A percentile compares a stretch with the other conserved stretches of the same genome.
These are phyloP conservation scores for Taurulus bubalis DNA, from an alignment of 2,113 vertebrate species.

Conservation along the genomic window DNA sequence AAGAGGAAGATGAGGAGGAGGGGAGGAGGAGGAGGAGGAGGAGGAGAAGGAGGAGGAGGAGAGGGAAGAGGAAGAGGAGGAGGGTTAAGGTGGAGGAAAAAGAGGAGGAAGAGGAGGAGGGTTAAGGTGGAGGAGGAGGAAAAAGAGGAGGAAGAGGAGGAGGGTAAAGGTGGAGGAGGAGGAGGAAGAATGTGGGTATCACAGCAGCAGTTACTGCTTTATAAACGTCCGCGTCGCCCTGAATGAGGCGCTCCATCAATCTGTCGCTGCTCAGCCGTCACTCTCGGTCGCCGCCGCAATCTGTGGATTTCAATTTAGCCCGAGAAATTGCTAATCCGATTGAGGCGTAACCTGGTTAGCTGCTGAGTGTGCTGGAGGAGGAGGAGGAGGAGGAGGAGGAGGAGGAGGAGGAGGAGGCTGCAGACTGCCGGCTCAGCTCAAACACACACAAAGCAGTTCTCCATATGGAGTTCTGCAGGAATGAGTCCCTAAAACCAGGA, in stretches of 20 bases:
- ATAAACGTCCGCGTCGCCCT: conserved; percentile 88
- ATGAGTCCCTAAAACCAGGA: background rate
- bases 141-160: conserved; percentile 43
- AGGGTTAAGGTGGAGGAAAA: conserved; percentile 85
- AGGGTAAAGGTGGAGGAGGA: conserved; percentile 85
- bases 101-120: conserved; percentile 83
- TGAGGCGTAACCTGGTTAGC: conserved; percentile 87
- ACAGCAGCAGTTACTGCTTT: conserved; percentile 89
- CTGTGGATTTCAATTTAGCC: conserved; percentile 89
- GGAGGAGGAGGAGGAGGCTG: background rate
- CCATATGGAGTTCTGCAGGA: background rate
- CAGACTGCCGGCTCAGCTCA: conserved; percentile 52
- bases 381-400: conserved; percentile 17
- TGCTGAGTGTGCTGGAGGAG: conserved; percentile 71
- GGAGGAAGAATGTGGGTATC: conserved; percentile 88
- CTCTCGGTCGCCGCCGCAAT: conserved; percentile 85
- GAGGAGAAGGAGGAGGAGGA: conserved; percentile 60
- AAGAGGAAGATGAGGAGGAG: conserved; percentile 50
- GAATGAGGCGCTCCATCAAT: conserved; percentile 89
- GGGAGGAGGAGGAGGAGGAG: conserved; percentile 83
- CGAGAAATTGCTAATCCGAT: conserved; percentile 91
- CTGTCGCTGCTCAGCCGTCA: conserved; percentile 85
- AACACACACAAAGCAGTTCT: background rate
- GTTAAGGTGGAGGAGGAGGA: no score
- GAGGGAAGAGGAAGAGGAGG: conserved; percentile 42